phyloP scores from a whole-genome alignment of 2,113 vertebrate species.

The Leiothrix lutea region DNA sequence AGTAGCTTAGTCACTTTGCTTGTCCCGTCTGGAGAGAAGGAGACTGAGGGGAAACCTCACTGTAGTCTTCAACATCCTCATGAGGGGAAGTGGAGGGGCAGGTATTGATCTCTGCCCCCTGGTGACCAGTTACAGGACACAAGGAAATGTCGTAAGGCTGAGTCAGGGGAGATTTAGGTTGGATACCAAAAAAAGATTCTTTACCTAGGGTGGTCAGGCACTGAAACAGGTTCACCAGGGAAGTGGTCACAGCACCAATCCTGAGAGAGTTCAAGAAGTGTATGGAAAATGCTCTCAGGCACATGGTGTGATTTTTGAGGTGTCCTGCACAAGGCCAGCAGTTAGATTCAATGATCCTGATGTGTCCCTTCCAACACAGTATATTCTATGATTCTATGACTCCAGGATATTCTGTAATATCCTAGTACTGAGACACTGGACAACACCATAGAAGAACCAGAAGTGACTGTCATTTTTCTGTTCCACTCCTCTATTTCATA shows the following conservation, averaged over 20 bases:
- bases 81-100: rapidly evolving
- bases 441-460: not conserved
- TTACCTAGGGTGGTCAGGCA: not conserved
- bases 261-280: not conserved
- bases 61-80: not conserved
- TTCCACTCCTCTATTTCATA: not conserved
- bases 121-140: too few species aligned
- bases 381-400: not conserved
- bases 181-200: not conserved
- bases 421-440: not conserved
- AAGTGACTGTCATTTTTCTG: not conserved
- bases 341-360: rapidly evolving
- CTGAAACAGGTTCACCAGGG: not conserved
- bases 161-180: not conserved
- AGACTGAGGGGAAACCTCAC: not conserved
- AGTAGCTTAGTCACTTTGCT: not conserved
- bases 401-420: not conserved
- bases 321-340: not conserved
- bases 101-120: not conserved
- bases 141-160: not conserved
- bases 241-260: not conserved
- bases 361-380: not conserved
- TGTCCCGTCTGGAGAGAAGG: not conserved
- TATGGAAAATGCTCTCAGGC: not conserved
- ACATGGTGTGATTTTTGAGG: not conserved